Evolutionary conservation across 2,113 vertebrate genomes (phyloP).

Genomic region (Takifugu flavidus): DNA sequence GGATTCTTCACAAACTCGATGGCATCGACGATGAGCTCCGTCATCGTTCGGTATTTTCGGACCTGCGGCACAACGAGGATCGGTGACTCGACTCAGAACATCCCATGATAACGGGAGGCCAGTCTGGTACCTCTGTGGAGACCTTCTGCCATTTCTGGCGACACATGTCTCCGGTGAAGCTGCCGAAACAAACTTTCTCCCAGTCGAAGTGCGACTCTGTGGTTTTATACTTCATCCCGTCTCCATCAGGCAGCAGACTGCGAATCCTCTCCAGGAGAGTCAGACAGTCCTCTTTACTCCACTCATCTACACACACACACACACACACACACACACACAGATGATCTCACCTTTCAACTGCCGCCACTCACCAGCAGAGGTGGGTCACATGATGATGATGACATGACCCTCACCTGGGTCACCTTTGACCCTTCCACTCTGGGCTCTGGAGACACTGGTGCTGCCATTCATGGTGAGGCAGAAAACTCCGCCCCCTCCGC

Average conservation of each 20-base stretch:
- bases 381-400: neutral
- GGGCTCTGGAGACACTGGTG: slow-evolving; percentile 60
- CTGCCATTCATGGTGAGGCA: slow-evolving; percentile 73
- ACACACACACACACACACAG: neutral
- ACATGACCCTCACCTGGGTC: slow-evolving; percentile 52
- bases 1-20: slow-evolving; percentile 79
- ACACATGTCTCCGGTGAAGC: slow-evolving; percentile 75
- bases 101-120: too few species aligned
- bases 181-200: slow-evolving; percentile 75
- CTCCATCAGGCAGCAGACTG: slow-evolving; percentile 66
- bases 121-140: slow-evolving; percentile 66
- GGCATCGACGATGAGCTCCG: slow-evolving; percentile 76
- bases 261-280: slow-evolving; percentile 76
- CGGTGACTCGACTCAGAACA: neutral
- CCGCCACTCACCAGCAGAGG: neutral
- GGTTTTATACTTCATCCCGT: slow-evolving; percentile 78
- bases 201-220: slow-evolving; percentile 81
- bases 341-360: neutral
- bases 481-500: slow-evolving; percentile 35
- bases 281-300: slow-evolving; percentile 76
- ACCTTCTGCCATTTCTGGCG: slow-evolving; percentile 78
- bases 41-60: slow-evolving; percentile 79
- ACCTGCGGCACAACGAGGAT: slow-evolving; percentile 55
- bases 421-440: slow-evolving; percentile 52
- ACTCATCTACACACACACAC: slow-evolving; percentile 51